These are phyloP conservation scores for Hoplostethus mediterraneus DNA, from an alignment of 2,797 vertebrate genomes.

Conservation along the genomic window DNA sequence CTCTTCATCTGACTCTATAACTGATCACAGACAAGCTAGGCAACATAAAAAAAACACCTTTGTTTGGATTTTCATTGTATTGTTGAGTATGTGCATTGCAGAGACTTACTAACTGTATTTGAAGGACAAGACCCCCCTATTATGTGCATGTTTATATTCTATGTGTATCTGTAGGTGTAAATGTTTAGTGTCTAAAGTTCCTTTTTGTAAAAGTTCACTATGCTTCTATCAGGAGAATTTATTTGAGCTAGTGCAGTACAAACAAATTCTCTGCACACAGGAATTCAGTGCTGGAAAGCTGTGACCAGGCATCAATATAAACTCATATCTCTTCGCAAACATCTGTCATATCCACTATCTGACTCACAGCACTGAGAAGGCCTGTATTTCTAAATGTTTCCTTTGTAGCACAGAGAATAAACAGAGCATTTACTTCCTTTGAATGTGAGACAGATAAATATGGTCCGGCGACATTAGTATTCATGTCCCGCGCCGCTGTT, in stretches of 20 bases:
- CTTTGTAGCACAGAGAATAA: conserved; percentile 57
- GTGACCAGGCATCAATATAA: conserved; percentile 49
- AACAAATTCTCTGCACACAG: conserved; percentile 17
- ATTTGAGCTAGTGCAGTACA: conserved; percentile 2
- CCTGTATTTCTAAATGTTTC: conserved; percentile 59
- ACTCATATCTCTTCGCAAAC: conserved; percentile 67
- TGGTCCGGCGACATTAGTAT: conserved; percentile 65
- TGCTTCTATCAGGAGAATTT: background rate
- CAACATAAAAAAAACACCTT: conserved; percentile 8
- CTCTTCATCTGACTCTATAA: conserved; percentile 32
- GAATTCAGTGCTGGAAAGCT: conserved; percentile 28
- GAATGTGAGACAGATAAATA: conserved; percentile 69
- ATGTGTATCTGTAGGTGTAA: background rate
- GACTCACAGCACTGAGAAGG: conserved; percentile 47
- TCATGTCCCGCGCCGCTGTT: conserved; percentile 44
- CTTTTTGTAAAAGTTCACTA: conserved; percentile 13
- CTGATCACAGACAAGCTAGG: background rate
- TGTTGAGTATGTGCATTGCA: conserved; percentile 24
- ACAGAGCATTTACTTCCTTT: conserved; percentile 54
- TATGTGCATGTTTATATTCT: background rate
- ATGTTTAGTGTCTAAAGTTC: background rate
- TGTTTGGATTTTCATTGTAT: conserved; percentile 26
- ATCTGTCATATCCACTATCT: conserved; percentile 61
- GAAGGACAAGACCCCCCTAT: background rate
- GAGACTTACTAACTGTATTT: background rate